Evolutionary conservation across 2,797 vertebrate species (phyloP).

Genomic region (Poecilia velifera): DNA sequence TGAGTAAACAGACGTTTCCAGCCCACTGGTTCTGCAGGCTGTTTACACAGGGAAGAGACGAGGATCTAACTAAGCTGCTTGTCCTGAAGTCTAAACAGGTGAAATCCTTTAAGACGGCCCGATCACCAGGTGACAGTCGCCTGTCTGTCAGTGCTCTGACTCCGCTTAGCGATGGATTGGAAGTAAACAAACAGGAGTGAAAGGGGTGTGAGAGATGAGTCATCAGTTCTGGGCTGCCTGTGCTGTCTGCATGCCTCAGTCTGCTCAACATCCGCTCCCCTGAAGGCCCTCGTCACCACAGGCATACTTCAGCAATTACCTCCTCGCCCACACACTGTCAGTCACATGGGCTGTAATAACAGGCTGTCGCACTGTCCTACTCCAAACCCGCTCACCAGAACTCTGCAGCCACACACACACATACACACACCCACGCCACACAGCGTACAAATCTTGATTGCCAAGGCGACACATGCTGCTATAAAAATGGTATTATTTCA

Average conservation of each 20-base stretch:
- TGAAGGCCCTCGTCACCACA: conserved; percentile 70
- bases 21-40: conserved; percentile 45
- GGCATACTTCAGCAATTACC: conserved; percentile 78
- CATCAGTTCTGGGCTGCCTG: conserved; percentile 69
- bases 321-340: conserved; percentile 74
- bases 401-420: conserved; percentile 11
- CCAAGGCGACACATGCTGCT: neutral
- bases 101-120: conserved; percentile 69
- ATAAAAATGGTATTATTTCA: neutral
- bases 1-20: conserved; percentile 45
- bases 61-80: conserved; percentile 67
- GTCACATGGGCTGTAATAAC: conserved; percentile 72
- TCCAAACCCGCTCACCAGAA: conserved; percentile 34
- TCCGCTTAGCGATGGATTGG: conserved; percentile 33
- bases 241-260: conserved; percentile 53
- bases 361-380: conserved; percentile 62
- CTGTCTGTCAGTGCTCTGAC: conserved; percentile 50
- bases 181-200: conserved; percentile 73
- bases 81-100: conserved; percentile 61
- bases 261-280: conserved; percentile 75
- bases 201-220: conserved; percentile 75
- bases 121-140: conserved; percentile 46
- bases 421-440: neutral
- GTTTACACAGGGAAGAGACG: conserved; percentile 60
- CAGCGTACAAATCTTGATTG: neutral